These are phyloP conservation scores for Adela reaumurella DNA, from an alignment of 2,888 invertebrate species.

Conservation along the genomic window DNA sequence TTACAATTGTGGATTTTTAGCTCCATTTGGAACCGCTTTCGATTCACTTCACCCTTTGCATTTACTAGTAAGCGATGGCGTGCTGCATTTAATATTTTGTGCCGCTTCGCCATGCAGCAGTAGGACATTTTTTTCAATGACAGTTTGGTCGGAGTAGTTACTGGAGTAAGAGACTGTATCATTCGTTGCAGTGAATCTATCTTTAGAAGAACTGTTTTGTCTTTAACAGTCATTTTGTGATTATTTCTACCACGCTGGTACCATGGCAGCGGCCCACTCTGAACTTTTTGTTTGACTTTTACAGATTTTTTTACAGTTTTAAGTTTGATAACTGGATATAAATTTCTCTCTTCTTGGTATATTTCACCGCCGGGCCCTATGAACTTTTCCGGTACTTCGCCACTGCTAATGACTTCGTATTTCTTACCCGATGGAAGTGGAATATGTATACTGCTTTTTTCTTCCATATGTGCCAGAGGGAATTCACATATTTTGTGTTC, in stretches of 20 bases:
- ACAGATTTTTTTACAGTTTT: no score
- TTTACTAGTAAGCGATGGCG: not conserved
- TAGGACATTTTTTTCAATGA: not conserved
- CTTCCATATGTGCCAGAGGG: no score
- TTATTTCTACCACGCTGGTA: no score
- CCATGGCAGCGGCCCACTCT: not conserved
- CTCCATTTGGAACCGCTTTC: not conserved
- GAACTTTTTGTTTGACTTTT: no score
- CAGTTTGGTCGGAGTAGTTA: not conserved
- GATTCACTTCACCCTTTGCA: not conserved
- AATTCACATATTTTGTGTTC: no score
- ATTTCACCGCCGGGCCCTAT: no score
- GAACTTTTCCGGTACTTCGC: no score
- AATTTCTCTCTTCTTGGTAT: no score
- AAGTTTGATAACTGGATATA: no score
- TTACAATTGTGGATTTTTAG: not conserved
- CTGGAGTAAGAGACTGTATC: not conserved
- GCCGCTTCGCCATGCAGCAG: not conserved
- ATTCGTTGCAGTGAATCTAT: not conserved
- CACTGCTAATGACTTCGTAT: no score
- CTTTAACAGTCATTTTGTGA: not conserved
- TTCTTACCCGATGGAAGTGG: no score
- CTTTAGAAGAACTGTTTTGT: not conserved
- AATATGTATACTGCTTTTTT: no score
- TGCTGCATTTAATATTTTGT: not conserved